Conservation (phyloP, 2,888 invertebrate genomes). For the Apoderus coryli region DNA sequence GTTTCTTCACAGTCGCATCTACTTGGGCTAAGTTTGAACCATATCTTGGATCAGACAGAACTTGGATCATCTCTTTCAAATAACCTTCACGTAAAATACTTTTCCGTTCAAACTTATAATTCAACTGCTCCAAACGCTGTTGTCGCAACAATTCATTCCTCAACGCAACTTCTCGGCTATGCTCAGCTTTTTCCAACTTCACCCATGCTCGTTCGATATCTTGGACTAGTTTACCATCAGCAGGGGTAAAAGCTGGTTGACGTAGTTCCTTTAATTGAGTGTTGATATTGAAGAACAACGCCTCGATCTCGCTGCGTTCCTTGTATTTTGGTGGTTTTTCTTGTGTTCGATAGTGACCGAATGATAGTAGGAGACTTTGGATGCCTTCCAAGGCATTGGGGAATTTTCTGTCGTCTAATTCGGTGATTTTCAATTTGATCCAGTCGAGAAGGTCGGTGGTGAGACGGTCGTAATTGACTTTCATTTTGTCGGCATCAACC, state of each 20-base stretch:
- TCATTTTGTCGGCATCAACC: conserved; percentile 89
- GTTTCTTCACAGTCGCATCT: conserved; percentile 95
- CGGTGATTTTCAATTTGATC: conserved; percentile 75
- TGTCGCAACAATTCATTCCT: conserved; percentile 82
- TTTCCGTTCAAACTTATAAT: conserved; percentile 92
- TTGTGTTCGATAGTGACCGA: conserved; percentile 90
- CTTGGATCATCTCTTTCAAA: conserved; percentile 93
- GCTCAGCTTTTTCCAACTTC: conserved; percentile 82
- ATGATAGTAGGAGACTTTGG: conserved; percentile 73
- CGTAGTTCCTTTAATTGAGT: conserved; percentile 89
- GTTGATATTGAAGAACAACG: conserved; percentile 90
- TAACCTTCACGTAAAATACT: conserved; percentile 89
- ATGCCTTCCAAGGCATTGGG: conserved; percentile 93
- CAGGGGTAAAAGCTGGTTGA: conserved; percentile 71
- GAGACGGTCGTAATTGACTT: conserved; percentile 74
- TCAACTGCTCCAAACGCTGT: conserved; percentile 85
- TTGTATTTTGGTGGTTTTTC: conserved; percentile 98
- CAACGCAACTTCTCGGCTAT: conserved; percentile 82
- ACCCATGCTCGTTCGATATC: conserved; percentile 95
- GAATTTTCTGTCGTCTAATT: conserved; percentile 73
- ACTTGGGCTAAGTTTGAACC: conserved; percentile 84
- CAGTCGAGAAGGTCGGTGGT: conserved; percentile 80
- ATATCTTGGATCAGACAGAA: conserved; percentile 82
- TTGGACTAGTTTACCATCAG: conserved; percentile 82
- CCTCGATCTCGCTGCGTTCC: conserved; percentile 95